A percentile compares a stretch with the other conserved stretches of the same genome.
These are phyloP conservation scores for Tinamus major DNA, from an alignment of 2,797 vertebrate species.

Conservation along the genomic window DNA sequence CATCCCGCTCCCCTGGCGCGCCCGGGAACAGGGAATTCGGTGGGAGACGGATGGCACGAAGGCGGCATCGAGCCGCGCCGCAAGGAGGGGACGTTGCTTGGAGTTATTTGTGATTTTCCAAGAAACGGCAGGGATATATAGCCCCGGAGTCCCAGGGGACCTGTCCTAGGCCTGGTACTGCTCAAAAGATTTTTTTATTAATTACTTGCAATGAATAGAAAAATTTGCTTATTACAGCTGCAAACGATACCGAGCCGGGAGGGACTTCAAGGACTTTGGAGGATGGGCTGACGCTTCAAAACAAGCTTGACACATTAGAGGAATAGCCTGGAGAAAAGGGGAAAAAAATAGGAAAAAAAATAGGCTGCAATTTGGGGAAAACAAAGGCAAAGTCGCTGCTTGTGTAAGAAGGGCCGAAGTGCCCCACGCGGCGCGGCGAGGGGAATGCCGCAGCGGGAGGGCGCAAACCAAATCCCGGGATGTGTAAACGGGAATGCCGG, in stretches of 20 bases:
- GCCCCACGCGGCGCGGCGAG: background rate
- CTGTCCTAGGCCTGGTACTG: constrained; percentile 53
- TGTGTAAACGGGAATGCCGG: accelerated
- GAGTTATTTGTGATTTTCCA: background rate
- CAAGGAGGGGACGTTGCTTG: background rate
- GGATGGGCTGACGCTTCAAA: constrained; percentile 61
- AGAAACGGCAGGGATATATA: background rate
- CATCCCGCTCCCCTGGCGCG: no score
- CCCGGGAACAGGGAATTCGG: background rate
- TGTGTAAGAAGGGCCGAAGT: background rate
- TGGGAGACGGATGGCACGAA: background rate
- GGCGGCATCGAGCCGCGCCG: background rate
- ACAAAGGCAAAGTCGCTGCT: constrained; percentile 51
- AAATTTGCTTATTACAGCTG: constrained; percentile 63
- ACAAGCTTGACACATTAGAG: constrained; percentile 13
- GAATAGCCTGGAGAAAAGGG: background rate
- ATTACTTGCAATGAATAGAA: constrained; percentile 67
- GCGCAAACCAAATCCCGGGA: background rate
- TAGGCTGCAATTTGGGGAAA: background rate
- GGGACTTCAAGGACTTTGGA: constrained; percentile 31
- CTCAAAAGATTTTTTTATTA: constrained; percentile 68
- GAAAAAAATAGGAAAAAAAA: background rate
- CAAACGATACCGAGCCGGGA: constrained; percentile 40
- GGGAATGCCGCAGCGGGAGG: no score
- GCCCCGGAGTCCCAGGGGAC: constrained; percentile 24